Percentiles rank a stretch among this genome's conserved stretches.
Evolutionary conservation across 2,888 invertebrate genomes (phyloP).

Genomic region (Andrena praecox): DNA sequence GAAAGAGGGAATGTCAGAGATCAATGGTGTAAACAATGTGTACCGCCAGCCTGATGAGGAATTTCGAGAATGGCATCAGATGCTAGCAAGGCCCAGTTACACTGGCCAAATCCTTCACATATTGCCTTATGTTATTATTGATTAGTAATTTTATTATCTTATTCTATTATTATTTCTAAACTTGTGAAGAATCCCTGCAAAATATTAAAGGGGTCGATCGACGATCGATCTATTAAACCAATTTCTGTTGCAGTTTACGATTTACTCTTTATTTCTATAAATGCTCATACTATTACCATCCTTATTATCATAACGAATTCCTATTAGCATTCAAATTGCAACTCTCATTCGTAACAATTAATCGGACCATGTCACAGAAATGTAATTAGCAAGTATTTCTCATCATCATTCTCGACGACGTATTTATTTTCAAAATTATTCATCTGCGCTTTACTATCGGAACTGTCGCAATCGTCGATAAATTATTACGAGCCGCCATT

Average conservation of each 20-base stretch:
- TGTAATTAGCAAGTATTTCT: conserved; percentile 28
- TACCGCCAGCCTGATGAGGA: conserved; percentile 84
- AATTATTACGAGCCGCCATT: conserved; percentile 42
- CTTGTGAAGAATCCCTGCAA: conserved; percentile 65
- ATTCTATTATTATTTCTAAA: conserved; percentile 71
- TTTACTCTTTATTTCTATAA: conserved; percentile 72
- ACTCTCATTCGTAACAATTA: conserved; percentile 23
- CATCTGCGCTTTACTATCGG: conserved; percentile 25
- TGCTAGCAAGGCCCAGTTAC: conserved; percentile 90
- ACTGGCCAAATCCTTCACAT: conserved; percentile 94
- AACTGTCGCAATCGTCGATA: conserved; percentile 34
- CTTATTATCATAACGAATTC: conserved; percentile 57
- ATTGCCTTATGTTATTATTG: conserved; percentile 98
- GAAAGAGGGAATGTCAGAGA: conserved; percentile 61
- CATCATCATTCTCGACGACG: conserved; percentile 22
- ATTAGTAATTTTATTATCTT: conserved; percentile 86
- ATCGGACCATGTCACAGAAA: not conserved
- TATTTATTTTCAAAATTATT: conserved; percentile 39
- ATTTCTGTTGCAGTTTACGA: conserved; percentile 73
- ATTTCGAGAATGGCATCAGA: conserved; percentile 97
- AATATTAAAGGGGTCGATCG: conserved; percentile 64
- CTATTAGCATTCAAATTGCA: conserved; percentile 34
- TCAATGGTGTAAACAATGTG: conserved; percentile 65
- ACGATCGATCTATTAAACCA: conserved; percentile 68
- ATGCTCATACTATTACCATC: conserved; percentile 62